Evolutionary conservation across 2,797 vertebrate species (phyloP), one percentile per base, ranked within the genome.

Genomic region (Diglossa cyanea): DNA sequence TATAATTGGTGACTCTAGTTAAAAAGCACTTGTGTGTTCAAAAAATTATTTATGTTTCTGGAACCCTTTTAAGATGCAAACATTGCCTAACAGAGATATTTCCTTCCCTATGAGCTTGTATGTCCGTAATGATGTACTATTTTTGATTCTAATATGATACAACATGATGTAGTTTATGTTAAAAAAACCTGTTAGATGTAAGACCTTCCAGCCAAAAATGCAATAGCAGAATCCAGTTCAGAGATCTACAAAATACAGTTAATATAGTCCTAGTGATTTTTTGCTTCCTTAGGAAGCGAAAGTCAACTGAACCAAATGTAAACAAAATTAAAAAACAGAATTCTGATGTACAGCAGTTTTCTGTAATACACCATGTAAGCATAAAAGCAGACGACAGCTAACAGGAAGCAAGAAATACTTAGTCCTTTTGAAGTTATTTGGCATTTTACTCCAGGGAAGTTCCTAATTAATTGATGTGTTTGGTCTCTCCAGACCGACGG

Each of bases 391-490:
- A 24, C 4, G 17, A 5, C 67, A 76, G 30, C n/a, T 71, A 76
- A 62, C 2, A 5, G 28, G 26, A 91, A 53, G 3, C 4, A 0
- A 78, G 7, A 72, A 44, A 62, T 40, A 58, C 6, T 50, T 17
- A 21, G 26, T n/a, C 9, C 31, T 93, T 79, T 71, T 4, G 11
- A 57, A 93, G 79, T 70, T 19, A 67, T 35, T 28, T 54, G 11
- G 33, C 39, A 60, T 76, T 93, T 91, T 63, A 82, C 12, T 85
- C 44, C 48, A 60, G 47, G 14, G 25, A 76, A 48, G 10, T 25
- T 71, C 37, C 26, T 24, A 53, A 50, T 23, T 75, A 35, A 67
- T 33, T 75, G 35, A 45, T 0, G 0, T 10, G 19, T 18, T 50
- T 42, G 11, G 8, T 17, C 15, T 63, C 77, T 67, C 39, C 18